Evolutionary conservation across 1,140 invertebrate genomes (phyloP).

Genomic region (Trichomalopsis sarcophagae): DNA sequence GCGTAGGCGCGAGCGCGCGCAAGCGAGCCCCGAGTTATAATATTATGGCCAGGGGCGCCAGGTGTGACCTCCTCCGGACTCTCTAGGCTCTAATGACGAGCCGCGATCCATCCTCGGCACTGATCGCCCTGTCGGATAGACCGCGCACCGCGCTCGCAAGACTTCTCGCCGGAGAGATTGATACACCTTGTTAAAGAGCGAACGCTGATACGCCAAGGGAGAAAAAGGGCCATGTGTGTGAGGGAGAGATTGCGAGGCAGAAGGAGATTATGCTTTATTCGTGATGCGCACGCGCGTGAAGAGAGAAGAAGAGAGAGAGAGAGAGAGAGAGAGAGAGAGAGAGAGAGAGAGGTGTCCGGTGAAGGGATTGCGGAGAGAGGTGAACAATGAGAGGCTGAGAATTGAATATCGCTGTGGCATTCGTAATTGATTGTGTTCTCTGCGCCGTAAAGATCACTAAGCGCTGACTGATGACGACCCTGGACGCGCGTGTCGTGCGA

Average conservation of each 20-base stretch:
- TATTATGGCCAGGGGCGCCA: constrained; percentile 67
- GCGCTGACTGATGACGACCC: neutral
- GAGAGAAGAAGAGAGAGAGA: neutral
- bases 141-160: constrained; percentile 10
- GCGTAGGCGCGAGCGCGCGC: neutral
- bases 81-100: constrained; percentile 64
- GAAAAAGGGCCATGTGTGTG: constrained; percentile 1
- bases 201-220: constrained; percentile 41
- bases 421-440: constrained; percentile 10
- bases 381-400: neutral
- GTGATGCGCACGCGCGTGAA: neutral
- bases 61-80: constrained; percentile 69
- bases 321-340: neutral
- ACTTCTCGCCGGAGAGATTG: constrained; percentile 54
- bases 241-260: neutral
- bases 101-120: constrained; percentile 58
- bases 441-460: neutral
- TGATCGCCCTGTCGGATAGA: constrained; percentile 54
- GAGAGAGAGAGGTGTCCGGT: neutral
- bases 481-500: neutral
- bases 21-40: constrained; percentile 44
- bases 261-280: neutral
- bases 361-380: neutral
- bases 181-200: constrained; percentile 64
- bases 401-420: neutral